Evolutionary conservation across 2,888 invertebrate genomes (phyloP).

Genomic region (Cactoblastis cactorum): DNA sequence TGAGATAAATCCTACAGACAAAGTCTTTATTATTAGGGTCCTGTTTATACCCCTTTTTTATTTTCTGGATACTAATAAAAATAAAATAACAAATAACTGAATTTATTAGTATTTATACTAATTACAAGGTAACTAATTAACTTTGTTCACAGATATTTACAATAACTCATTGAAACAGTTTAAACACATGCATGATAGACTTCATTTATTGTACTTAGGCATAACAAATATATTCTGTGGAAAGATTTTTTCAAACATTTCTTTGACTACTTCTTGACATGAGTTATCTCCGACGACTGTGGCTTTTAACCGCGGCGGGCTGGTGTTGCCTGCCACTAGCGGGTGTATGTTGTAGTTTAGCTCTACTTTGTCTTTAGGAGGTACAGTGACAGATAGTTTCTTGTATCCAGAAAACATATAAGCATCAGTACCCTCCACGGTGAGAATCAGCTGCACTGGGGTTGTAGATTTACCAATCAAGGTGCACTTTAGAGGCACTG

Average conservation of each 20-base stretch:
- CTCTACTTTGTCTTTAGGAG: conserved; percentile 81
- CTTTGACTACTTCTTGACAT: conserved; percentile 58
- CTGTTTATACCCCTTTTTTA: no score
- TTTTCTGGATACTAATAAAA: conserved; percentile 27
- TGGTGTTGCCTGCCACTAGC: conserved; percentile 85
- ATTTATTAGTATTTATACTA: conserved; percentile 59
- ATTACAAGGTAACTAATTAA: conserved; percentile 58
- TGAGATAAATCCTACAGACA: no score
- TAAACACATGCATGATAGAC: conserved; percentile 47
- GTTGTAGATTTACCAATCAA: conserved; percentile 85
- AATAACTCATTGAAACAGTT: conserved; percentile 38
- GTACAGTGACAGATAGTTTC: conserved; percentile 82
- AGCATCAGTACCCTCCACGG: conserved; percentile 90
- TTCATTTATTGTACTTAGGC: conserved; percentile 75
- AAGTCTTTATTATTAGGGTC: no score
- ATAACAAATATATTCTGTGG: conserved; percentile 75
- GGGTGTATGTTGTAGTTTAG: conserved; percentile 90
- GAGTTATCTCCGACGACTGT: conserved; percentile 63
- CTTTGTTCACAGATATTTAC: conserved; percentile 71
- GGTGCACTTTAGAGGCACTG: conserved; percentile 84
- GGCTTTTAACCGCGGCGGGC: conserved; percentile 81
- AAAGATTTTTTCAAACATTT: conserved; percentile 72
- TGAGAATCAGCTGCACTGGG: conserved; percentile 85
- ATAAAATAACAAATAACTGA: conserved; percentile 55
- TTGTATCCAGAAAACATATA: conserved; percentile 98